phyloP scores from a whole-genome alignment of 2,888 invertebrate genomes.

The Coleophora flavipennella region DNA sequence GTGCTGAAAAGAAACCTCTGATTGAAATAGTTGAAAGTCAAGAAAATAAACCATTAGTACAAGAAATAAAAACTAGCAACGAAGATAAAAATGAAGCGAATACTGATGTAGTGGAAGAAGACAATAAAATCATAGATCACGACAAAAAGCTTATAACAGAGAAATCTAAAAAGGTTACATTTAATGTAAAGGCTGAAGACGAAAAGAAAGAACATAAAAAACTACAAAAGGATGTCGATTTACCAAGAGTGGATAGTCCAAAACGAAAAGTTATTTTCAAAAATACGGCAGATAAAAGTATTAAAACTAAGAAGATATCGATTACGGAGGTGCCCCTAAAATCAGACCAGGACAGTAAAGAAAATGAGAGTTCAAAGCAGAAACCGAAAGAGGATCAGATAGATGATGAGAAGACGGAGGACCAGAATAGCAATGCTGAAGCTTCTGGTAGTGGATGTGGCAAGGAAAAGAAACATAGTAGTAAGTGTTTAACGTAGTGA shows the following conservation, averaged over 20 bases:
- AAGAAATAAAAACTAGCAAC: conserved; percentile 11
- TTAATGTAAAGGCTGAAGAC: conserved; percentile 2
- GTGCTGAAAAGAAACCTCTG: conserved; percentile 38
- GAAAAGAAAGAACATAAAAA: conserved; percentile 1
- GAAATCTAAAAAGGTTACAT: conserved; percentile 13
- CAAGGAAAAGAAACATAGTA: conserved; percentile 16
- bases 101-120: conserved; percentile 26
- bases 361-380: conserved; percentile 4
- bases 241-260: too few relatives aligned
- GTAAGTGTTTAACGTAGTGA: conserved; percentile 16
- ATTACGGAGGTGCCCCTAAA: conserved; percentile 10
- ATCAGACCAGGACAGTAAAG: conserved; percentile 9
- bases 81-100: conserved; percentile 14
- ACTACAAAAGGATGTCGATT: background rate
- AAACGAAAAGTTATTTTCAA: too few relatives aligned
- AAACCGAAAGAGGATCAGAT: conserved; percentile 14
- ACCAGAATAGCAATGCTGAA: conserved; percentile 10
- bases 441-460: conserved; percentile 13
- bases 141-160: conserved; percentile 31
- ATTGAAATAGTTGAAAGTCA: conserved; percentile 43
- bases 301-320: background rate
- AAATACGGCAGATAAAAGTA: conserved; percentile 3
- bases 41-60: conserved; percentile 20
- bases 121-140: conserved; percentile 33
- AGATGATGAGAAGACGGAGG: conserved; percentile 11